Evolutionary conservation across 64 coral and sea anemone genomes (phyloP), one percentile per base, ranked within the genome.

Genomic region (Trachythela sp.): DNA sequence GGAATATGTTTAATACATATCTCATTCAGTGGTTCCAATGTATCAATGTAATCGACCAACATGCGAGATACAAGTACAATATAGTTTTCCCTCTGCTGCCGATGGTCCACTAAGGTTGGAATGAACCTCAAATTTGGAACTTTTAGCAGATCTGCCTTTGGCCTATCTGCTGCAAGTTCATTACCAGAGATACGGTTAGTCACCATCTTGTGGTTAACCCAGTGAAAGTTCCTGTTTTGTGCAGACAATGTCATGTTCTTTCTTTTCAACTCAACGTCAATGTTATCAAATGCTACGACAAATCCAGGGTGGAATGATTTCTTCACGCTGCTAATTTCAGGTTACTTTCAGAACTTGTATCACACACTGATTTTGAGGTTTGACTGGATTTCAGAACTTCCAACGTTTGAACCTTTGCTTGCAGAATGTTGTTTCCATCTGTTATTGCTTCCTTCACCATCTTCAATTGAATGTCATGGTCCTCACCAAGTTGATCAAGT

Each of bases 161-260:
- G 91, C 17, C 36, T 35, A 20, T 92, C 86, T 27, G 9, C 76
- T 85, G 20, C 17, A 18, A 88, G 84, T 41, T 48, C 32, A 87
- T 41, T 88, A 33, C 90, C 90, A 31, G 94, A 85, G 17, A 92
- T 84, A 36, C 90, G 36, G 48, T 92, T 89, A 10, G 29, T 11
- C 9, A 95, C 24, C 87, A 95, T 92, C 13, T 87, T 54, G 22
- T 95, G 90, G n/a, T 92, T 92, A 1, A 95, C 90, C 94, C 90
- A 95, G 43, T 95, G 90, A 43, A 84, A 60, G 35, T 89, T 68
- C 48, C 59, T 84, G 35, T 95, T 95, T 70, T 95, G 90, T 18
- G 87, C 70, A 13, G 84, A 68, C n/a, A 95, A 54, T n/a, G 90
- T 95, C 94, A 92, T 95, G 70, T 92, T 84, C 71, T 88, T 95